Evolutionary conservation across 35 echinoderm and acorn worm species (phyloP).

Genomic region (Anneissia japonica): DNA sequence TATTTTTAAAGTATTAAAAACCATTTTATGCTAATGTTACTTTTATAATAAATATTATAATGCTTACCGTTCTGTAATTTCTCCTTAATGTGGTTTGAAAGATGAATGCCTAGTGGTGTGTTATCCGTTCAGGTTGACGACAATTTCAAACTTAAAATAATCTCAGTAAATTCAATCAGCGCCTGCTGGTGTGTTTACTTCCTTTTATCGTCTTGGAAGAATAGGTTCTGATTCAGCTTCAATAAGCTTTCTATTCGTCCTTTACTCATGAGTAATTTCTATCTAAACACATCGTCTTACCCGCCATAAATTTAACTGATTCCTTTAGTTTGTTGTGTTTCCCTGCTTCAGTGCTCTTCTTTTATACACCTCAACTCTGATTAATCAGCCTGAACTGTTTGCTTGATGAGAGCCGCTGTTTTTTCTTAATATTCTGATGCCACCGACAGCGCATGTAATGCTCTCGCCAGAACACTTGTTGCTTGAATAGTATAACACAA

Average conservation of each 20-base stretch:
- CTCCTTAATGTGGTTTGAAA: too few species aligned
- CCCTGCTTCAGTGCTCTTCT: neutral
- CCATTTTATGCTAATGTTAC: too few species aligned
- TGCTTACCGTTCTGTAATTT: too few species aligned
- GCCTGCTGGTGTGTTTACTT: neutral
- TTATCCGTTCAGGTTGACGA: too few species aligned
- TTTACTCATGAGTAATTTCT: neutral
- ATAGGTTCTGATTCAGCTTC: neutral
- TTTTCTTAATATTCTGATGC: too few species aligned
- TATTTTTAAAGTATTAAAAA: too few species aligned
- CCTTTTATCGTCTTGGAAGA: neutral
- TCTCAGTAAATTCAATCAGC: neutral
- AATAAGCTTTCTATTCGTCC: neutral
- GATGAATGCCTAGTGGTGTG: too few species aligned
- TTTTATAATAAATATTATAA: too few species aligned
- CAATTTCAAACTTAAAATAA: too few species aligned
- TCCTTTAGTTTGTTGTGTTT: neutral
- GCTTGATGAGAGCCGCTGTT: neutral
- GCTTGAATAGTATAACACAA: neutral
- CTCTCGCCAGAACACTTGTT: neutral
- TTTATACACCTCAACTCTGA: neutral
- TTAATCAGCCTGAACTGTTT: neutral
- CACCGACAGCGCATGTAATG: neutral
- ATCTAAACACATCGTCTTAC: neutral
- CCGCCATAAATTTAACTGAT: neutral